Evolutionary conservation across 2,113 vertebrate species (phyloP).

Genomic region (Anser brachyrhynchus): DNA sequence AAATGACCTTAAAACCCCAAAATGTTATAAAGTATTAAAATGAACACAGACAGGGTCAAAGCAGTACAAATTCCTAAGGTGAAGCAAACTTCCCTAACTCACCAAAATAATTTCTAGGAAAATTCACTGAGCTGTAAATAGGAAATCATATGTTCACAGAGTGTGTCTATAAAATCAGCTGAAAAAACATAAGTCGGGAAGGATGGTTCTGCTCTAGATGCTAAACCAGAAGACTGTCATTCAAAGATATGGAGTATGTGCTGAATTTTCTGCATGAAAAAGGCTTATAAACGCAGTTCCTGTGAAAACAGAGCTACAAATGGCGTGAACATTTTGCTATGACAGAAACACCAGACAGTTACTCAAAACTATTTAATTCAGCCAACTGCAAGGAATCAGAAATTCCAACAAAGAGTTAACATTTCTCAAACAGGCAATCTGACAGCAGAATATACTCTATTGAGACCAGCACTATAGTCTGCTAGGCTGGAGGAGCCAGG

Average conservation of each 20-base stretch:
- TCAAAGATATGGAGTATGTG: not conserved
- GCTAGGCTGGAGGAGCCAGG: not conserved
- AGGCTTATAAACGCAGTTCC: not conserved
- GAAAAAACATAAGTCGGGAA: not conserved
- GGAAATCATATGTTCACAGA: not conserved
- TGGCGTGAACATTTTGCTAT: not conserved
- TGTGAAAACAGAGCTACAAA: not conserved
- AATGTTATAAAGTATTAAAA: not conserved
- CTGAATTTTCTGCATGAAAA: not conserved
- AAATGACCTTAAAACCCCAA: not conserved
- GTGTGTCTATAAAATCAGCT: not conserved
- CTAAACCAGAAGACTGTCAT: not conserved
- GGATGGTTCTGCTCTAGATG: not conserved
- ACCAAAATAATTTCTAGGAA: conserved; percentile 22
- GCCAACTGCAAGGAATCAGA: not conserved
- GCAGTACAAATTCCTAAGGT: not conserved
- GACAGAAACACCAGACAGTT: not conserved
- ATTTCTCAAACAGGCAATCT: not conserved
- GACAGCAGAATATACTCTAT: not conserved
- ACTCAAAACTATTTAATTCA: not conserved
- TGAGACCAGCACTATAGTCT: not conserved
- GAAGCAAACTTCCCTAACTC: not conserved
- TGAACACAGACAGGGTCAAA: not conserved
- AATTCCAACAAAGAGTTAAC: not conserved
- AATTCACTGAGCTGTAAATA: not conserved